A percentile compares a stretch with the other conserved stretches of the same genome.
Conservation (phyloP, 2,888 invertebrate species). For the Odontothrips loti region DNA sequence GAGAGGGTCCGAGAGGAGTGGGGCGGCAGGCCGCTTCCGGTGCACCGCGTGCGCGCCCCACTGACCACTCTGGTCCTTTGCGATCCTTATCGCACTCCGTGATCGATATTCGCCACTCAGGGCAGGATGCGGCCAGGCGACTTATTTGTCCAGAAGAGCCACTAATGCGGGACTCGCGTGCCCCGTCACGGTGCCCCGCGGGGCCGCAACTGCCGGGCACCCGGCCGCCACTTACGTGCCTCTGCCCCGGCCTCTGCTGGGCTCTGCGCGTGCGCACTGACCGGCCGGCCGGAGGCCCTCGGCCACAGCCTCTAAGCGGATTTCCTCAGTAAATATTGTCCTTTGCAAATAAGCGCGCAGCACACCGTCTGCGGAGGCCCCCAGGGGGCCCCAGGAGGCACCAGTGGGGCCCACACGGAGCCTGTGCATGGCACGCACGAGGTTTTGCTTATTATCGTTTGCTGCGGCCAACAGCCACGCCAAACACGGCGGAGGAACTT, state of each 20-base stretch:
- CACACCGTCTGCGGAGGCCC: no score
- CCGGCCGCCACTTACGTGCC: neutral
- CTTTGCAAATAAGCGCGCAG: conserved; percentile 3
- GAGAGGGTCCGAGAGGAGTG: neutral
- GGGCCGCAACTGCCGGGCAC: no score
- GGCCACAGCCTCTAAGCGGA: neutral
- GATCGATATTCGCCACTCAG: neutral
- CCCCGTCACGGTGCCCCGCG: neutral
- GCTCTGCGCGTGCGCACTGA: neutral
- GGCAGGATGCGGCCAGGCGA: neutral
- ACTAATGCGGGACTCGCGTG: neutral
- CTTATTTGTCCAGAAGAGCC: neutral
- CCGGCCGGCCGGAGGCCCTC: neutral
- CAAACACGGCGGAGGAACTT: no score
- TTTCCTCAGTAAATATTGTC: conserved; percentile 20
- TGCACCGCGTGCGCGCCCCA: neutral
- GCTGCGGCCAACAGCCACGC: no score
- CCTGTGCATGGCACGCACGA: no score
- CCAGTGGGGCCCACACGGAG: no score
- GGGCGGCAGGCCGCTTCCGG: neutral
- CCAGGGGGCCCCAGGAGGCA: no score
- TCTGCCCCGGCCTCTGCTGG: neutral
- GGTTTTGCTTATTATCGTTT: no score
- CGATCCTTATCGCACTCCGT: neutral
- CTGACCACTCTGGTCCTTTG: neutral